phyloP scores from a whole-genome alignment of 2,113 vertebrate species.

The Maccullochella peelii region DNA sequence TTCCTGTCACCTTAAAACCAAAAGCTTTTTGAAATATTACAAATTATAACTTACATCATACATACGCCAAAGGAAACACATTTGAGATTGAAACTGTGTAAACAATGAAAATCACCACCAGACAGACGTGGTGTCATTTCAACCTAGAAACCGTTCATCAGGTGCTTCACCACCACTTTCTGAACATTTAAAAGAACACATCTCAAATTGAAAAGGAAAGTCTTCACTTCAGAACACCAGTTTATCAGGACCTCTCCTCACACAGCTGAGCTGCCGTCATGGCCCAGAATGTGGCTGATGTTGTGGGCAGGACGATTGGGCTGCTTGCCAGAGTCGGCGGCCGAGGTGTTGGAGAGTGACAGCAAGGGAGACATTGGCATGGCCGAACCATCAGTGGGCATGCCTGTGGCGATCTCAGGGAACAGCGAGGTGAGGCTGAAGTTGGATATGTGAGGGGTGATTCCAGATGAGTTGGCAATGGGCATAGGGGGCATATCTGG shows the following conservation, averaged over 20 bases:
- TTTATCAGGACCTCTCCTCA: constrained; percentile 66
- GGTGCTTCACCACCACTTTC: constrained; percentile 19
- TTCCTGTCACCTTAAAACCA: constrained; percentile 26
- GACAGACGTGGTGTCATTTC: neutral
- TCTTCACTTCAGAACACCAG: constrained; percentile 21
- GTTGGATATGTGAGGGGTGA: constrained; percentile 93
- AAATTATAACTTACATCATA: constrained; percentile 45
- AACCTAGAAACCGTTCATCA: constrained; percentile 12
- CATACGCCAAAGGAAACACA: constrained; percentile 12
- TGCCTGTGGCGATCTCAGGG: constrained; percentile 96
- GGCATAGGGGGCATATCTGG: constrained; percentile 97
- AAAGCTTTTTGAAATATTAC: constrained; percentile 39
- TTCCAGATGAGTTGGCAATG: constrained; percentile 91
- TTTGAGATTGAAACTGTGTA: constrained; percentile 34
- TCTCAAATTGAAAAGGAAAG: neutral
- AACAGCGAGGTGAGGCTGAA: constrained; percentile 98
- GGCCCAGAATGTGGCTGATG: constrained; percentile 99
- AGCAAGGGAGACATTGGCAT: constrained; percentile 96
- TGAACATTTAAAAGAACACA: constrained; percentile 30
- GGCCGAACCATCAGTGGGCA: constrained; percentile 93
- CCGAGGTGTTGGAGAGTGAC: constrained; percentile 94
- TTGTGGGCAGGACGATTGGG: constrained; percentile 98
- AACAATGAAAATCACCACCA: constrained; percentile 45
- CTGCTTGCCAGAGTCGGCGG: constrained; percentile 95
- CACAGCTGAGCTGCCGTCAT: constrained; percentile 96